Conservation (phyloP, 2,888 invertebrate genomes). For the Sialis lutaria region DNA sequence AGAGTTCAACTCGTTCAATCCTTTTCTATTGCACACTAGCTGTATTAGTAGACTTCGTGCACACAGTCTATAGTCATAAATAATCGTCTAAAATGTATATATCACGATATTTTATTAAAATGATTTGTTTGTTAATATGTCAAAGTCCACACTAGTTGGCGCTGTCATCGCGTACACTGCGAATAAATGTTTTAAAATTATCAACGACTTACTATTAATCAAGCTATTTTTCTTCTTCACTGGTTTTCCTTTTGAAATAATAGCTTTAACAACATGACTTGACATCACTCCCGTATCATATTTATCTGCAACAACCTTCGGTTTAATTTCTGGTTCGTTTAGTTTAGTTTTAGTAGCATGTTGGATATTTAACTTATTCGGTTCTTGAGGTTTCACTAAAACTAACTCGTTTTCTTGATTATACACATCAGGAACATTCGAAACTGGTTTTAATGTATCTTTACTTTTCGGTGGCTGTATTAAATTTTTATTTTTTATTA, state of each 20-base stretch:
- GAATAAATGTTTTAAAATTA: neutral
- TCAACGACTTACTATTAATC: constrained; percentile 43
- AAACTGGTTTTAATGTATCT: neutral
- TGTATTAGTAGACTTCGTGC: no score
- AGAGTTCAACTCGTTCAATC: no score
- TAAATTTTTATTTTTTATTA: no score
- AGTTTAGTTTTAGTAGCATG: constrained; percentile 2
- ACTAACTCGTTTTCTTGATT: neutral
- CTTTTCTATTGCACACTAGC: no score
- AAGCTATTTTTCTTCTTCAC: constrained; percentile 57
- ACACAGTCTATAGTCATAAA: no score
- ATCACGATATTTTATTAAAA: no score
- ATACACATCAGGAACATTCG: neutral
- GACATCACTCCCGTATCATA: constrained; percentile 24
- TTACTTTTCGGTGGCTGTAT: no score
- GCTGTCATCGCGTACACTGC: no score
- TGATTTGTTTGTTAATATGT: no score
- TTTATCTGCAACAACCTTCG: constrained; percentile 12
- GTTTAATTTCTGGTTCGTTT: neutral
- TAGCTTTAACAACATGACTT: constrained; percentile 32
- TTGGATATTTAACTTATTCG: constrained; percentile 1
- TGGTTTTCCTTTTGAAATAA: constrained; percentile 41
- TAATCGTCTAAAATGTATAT: no score
- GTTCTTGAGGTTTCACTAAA: neutral
- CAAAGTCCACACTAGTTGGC: no score